These are phyloP conservation scores for Cordilura impudica DNA, from an alignment of 2,888 invertebrate genomes.

Conservation along the genomic window DNA sequence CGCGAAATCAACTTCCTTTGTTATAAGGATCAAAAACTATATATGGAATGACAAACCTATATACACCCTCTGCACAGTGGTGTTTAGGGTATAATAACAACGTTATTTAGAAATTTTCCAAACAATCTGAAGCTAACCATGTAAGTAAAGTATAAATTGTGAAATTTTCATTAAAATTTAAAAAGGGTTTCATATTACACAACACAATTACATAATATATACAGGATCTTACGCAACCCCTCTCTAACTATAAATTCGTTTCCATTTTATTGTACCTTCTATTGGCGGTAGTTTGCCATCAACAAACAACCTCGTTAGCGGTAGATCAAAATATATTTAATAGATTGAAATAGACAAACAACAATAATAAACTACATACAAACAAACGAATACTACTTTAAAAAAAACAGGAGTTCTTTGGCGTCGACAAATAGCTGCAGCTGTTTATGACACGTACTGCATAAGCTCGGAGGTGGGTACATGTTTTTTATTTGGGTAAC, in stretches of 20 bases:
- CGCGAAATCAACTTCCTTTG: too few relatives aligned
- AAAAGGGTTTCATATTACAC: slow-evolving; percentile 5
- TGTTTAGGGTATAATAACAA: background rate
- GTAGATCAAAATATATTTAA: slow-evolving; percentile 38
- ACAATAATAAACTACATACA: background rate
- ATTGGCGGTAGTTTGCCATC: slow-evolving; percentile 29
- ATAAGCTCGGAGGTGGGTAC: too few relatives aligned
- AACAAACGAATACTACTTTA: background rate
- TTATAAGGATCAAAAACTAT: too few relatives aligned
- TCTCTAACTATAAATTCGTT: background rate
- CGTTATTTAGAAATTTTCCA: background rate
- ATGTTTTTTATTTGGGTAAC: too few relatives aligned
- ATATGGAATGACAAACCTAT: too few relatives aligned
- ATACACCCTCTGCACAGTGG: too few relatives aligned
- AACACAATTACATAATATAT: background rate
- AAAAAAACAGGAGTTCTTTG: background rate
- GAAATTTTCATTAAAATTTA: background rate
- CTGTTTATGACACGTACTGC: slow-evolving; percentile 38
- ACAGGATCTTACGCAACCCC: background rate
- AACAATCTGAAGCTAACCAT: background rate
- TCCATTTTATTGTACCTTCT: slow-evolving; percentile 39
- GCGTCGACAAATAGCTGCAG: slow-evolving; percentile 17
- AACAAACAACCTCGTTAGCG: slow-evolving; percentile 50
- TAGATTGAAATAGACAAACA: slow-evolving; percentile 42
- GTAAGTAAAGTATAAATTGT: background rate